Evolutionary conservation across 2,797 vertebrate species (phyloP).

Genomic region (Rhinophrynus dorsalis): DNA sequence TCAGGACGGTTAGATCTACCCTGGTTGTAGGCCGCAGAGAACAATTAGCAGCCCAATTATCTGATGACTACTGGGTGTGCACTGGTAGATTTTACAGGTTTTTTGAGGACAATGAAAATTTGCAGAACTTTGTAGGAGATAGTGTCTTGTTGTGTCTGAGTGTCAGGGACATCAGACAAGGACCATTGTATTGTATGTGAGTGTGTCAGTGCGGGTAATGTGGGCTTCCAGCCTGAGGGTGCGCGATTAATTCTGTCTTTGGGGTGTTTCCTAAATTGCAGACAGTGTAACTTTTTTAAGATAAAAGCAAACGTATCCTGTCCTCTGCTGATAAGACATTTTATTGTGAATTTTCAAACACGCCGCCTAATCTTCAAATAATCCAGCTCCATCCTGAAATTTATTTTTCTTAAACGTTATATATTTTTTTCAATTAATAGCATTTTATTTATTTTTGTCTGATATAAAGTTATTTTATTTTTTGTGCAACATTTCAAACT

Average conservation of each 20-base stretch:
- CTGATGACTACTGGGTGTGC: slow-evolving; percentile 31
- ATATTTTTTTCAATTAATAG: no score
- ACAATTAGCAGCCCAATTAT: slow-evolving; percentile 52
- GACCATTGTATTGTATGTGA: slow-evolving; percentile 3
- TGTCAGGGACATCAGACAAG: slow-evolving; percentile 47
- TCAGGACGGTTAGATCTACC: no score
- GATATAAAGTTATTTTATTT: no score
- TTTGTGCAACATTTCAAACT: no score
- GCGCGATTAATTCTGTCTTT: slow-evolving; percentile 68
- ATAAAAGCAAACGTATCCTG: slow-evolving; percentile 74
- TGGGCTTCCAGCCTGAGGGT: slow-evolving; percentile 60
- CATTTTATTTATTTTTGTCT: no score
- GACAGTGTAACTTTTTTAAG: slow-evolving; percentile 66
- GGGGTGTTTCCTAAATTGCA: slow-evolving; percentile 73
- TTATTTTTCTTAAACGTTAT: no score
- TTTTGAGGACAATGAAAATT: slow-evolving; percentile 54
- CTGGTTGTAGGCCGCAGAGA: slow-evolving; percentile 53
- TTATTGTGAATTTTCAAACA: slow-evolving; percentile 56
- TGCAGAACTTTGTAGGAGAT: slow-evolving; percentile 56
- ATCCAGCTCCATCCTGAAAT: no score
- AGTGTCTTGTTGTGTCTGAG: slow-evolving; percentile 57
- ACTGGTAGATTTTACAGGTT: slow-evolving; percentile 33
- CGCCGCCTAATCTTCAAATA: slow-evolving; percentile 44
- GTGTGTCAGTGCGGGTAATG: slow-evolving; percentile 49
- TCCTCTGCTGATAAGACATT: slow-evolving; percentile 66